A percentile compares a stretch with the other conserved stretches of the same genome.
Conservation (phyloP, 2,888 invertebrate genomes). For the Siphonodentalium dalli region DNA sequence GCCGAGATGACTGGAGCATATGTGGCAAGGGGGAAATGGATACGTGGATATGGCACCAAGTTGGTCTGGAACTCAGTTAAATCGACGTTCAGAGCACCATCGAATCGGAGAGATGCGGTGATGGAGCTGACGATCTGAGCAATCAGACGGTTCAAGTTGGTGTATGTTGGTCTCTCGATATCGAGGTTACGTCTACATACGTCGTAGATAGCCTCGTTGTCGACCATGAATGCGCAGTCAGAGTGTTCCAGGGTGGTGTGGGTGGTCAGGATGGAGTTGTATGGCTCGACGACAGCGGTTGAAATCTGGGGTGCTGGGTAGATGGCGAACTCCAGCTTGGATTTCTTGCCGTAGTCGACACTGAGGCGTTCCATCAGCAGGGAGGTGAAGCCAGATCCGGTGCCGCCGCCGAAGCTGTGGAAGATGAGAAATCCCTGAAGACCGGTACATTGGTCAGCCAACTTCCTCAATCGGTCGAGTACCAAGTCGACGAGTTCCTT, state of each 20-base stretch:
- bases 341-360: constrained; percentile 52
- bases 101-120: constrained; percentile 41
- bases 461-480: constrained; percentile 61
- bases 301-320: constrained; percentile 86
- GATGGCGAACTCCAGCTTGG: constrained; percentile 73
- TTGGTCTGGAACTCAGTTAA: constrained; percentile 66
- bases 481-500: constrained; percentile 76
- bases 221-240: constrained; percentile 81
- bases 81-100: constrained; percentile 38
- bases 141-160: constrained; percentile 12
- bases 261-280: constrained; percentile 16
- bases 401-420: constrained; percentile 78
- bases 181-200: constrained; percentile 9
- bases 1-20: constrained; percentile 93
- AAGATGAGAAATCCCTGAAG: constrained; percentile 71
- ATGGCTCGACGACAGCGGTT: constrained; percentile 15
- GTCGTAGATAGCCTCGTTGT: constrained; percentile 11
- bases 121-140: constrained; percentile 53
- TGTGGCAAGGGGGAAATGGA: constrained; percentile 85
- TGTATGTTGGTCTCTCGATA: constrained; percentile 14
- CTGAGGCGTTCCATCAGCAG: constrained; percentile 51
- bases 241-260: constrained; percentile 16
- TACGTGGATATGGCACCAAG: constrained; percentile 80
- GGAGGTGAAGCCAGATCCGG: constrained; percentile 53
- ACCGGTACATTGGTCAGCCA: constrained; percentile 56